Evolutionary conservation across 1,140 invertebrate genomes (phyloP).

Genomic region (Neocloeon triangulifer): DNA sequence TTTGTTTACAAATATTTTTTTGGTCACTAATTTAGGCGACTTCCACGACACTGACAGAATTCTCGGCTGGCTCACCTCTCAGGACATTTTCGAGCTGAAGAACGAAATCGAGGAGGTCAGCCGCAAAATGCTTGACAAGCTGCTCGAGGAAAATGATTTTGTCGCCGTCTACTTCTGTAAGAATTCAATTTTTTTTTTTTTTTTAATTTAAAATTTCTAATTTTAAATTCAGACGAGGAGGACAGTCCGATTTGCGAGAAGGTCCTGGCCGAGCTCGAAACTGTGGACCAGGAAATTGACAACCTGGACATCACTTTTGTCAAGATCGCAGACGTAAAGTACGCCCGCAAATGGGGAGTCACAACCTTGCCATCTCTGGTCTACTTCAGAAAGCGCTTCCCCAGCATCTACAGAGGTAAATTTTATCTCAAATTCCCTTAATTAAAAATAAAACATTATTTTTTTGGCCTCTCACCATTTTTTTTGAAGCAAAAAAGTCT

Average conservation of each 20-base stretch:
- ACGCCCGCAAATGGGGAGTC: conserved; percentile 88
- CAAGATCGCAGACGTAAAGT: conserved; percentile 76
- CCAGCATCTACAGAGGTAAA: conserved; percentile 78
- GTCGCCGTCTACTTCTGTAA: conserved; percentile 89
- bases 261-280: conserved; percentile 65
- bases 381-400: conserved; percentile 82
- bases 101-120: conserved; percentile 94
- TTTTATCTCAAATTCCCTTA: background rate
- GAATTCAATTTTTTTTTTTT: background rate
- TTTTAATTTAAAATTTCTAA: conserved; percentile 6
- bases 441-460: background rate
- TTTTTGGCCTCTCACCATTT: background rate
- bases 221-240: conserved; percentile 39
- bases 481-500: no score
- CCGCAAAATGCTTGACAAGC: conserved; percentile 81
- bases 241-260: conserved; percentile 52
- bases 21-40: conserved; percentile 34
- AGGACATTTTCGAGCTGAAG: conserved; percentile 87
- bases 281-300: conserved; percentile 80
- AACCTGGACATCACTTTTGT: conserved; percentile 89
- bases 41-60: conserved; percentile 66
- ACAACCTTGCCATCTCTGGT: conserved; percentile 76
- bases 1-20: conserved; percentile 6
- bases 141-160: conserved; percentile 85
- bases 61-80: conserved; percentile 72